Conservation (phyloP, 1,140 invertebrate genomes). For the Drosophila gunungcola region DNA sequence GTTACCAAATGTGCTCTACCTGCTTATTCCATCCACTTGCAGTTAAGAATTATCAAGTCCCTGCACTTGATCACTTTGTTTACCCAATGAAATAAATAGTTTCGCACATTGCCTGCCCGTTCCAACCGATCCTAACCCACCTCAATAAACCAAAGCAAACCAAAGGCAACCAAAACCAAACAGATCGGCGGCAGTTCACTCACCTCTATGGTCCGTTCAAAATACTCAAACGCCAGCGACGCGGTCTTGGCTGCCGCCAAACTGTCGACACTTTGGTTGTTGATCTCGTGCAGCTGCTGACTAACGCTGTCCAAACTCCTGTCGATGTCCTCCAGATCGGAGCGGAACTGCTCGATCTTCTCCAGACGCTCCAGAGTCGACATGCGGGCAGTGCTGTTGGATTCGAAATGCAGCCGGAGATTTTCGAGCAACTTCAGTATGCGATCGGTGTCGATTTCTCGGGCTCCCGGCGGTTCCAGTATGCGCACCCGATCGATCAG, state of each 20-base stretch:
- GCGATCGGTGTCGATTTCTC: conserved; percentile 89
- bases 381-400: conserved; percentile 86
- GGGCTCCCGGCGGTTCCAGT: conserved; percentile 89
- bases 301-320: conserved; percentile 89
- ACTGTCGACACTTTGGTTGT: conserved; percentile 90
- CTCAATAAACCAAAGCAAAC: conserved; percentile 10
- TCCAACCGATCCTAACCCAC: conserved; percentile 25
- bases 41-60: background rate
- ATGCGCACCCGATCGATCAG: conserved; percentile 81
- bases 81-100: conserved; percentile 10
- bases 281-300: conserved; percentile 87
- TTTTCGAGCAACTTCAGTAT: conserved; percentile 87
- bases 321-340: conserved; percentile 89
- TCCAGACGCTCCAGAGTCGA: conserved; percentile 87
- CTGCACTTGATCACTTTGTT: conserved; percentile 3
- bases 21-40: background rate
- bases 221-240: conserved; percentile 90
- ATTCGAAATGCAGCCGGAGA: conserved; percentile 84
- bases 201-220: conserved; percentile 92
- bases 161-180: too few relatives aligned
- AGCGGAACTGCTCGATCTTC: conserved; percentile 89
- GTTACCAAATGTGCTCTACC: too few relatives aligned
- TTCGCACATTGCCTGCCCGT: background rate
- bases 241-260: conserved; percentile 89
- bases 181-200: conserved; percentile 62